Evolutionary conservation across 2,888 invertebrate genomes (phyloP), one percentile per base, ranked within the genome.

Genomic region (Thymelicus acteon): DNA sequence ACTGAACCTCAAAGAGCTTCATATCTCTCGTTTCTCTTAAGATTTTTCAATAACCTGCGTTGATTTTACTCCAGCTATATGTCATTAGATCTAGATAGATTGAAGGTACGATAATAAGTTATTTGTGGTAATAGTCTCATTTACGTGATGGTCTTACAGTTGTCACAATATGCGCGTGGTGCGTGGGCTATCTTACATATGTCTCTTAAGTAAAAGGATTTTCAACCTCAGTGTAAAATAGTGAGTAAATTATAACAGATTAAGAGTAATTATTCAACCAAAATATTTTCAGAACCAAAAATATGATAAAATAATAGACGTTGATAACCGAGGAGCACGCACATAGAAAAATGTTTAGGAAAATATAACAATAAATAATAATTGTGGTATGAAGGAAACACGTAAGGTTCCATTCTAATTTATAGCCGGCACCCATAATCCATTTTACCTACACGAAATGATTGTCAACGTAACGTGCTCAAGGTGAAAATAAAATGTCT

Each of bases 401-500:
- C 13, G 37, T 39, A 57, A 70, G 71, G 71, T 73, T 66, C 71
- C 48, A 74, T 74, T 75, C 73, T 72, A 75, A 73, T 72, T 71
- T 74, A 75, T 54, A 68, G 64, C 71, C 73, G 71, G 58, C 67
- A 75, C 68, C 73, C 74, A 68, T 76, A 75, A 75, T 74, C 75
- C 75, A 76, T 76, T 75, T 69, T 69, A 69, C 68, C 68, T 69
- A 58, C 75, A 82, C 84, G 80, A 80, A 74, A 80, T 77, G 76
- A 78, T 80, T 81, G 82, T 82, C 76, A 82, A 79, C 80, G 82
- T 85, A 82, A 80, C 83, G 81, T 82, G 82, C 85, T 85, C 89
- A 91, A 91, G 90, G 89, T 87, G 85, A 87, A 86, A 83, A 89
- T 80, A 85, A 90, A 86, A 84, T 85, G 83, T 83, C 81, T 85